Conservation (phyloP, 2,888 invertebrate genomes). For the Sesia bembeciformis region DNA sequence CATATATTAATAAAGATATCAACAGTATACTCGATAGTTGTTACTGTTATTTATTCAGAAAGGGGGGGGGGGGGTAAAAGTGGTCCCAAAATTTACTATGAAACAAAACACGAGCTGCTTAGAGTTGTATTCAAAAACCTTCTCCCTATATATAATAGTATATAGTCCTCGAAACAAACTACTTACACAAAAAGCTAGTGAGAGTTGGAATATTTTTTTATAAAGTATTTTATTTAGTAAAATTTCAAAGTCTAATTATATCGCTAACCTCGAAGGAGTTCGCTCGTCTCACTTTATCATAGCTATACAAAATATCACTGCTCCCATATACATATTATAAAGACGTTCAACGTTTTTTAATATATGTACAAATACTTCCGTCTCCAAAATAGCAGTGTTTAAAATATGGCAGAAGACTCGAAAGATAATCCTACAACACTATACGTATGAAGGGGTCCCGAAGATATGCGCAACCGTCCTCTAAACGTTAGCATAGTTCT, state of each 20-base stretch:
- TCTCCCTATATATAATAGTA: background rate
- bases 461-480: constrained; percentile 28
- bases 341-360: constrained; percentile 34
- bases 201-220: constrained; percentile 23
- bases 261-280: constrained; percentile 17
- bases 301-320: constrained; percentile 66
- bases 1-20: background rate
- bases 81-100: constrained; percentile 73
- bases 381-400: constrained; percentile 48
- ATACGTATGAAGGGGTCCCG: constrained; percentile 24
- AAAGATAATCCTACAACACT: background rate
- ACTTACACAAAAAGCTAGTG: constrained; percentile 53
- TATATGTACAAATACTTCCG: constrained; percentile 55
- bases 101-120: constrained; percentile 58
- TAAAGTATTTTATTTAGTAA: constrained; percentile 7
- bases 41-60: constrained; percentile 22
- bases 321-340: constrained; percentile 51
- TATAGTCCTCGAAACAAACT: constrained; percentile 32
- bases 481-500: constrained; percentile 10
- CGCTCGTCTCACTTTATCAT: constrained; percentile 30
- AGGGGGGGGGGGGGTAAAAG: constrained; percentile 40
- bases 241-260: constrained; percentile 38
- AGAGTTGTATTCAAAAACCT: constrained; percentile 21
- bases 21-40: background rate
- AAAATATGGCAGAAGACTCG: constrained; percentile 24